These are phyloP conservation scores for Lordiphosa collinella DNA, from an alignment of 1,140 invertebrate genomes.

Conservation along the genomic window DNA sequence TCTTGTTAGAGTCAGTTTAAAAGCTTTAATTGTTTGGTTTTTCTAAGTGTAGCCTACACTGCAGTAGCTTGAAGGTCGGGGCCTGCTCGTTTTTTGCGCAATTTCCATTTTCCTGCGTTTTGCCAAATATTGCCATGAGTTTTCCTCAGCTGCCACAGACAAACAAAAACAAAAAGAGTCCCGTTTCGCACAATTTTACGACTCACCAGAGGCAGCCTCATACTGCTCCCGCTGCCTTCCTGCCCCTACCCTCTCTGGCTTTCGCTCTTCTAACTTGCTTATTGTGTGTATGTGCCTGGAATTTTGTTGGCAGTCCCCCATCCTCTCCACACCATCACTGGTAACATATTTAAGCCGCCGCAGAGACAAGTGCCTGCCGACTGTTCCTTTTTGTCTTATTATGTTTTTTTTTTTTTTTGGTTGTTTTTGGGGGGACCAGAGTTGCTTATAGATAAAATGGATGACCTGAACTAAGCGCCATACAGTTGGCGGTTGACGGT, in stretches of 20 bases:
- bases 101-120: constrained; percentile 8
- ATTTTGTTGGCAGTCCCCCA: constrained; percentile 14
- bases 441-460: constrained; percentile 27
- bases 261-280: constrained; percentile 26
- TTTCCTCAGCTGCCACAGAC: constrained; percentile 22
- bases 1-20: too few relatives aligned
- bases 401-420: constrained; percentile 15
- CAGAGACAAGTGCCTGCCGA: constrained; percentile 33
- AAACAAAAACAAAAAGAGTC: constrained; percentile 17
- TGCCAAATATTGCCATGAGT: constrained; percentile 22
- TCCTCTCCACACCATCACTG: not conserved
- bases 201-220: constrained; percentile 50
- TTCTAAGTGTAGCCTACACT: too few relatives aligned
- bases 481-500: too few relatives aligned
- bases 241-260: constrained; percentile 4
- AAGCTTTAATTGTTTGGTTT: too few relatives aligned
- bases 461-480: constrained; percentile 4
- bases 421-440: constrained; percentile 10
- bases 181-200: constrained; percentile 61
- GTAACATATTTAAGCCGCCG: constrained; percentile 20
- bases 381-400: constrained; percentile 27
- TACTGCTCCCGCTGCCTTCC: constrained; percentile 14
- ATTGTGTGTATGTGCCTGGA: constrained; percentile 52
- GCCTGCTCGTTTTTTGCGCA: not conserved
- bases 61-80: too few relatives aligned